Conservation (phyloP, 2,888 invertebrate species). For the Scaptomyza reducta region DNA sequence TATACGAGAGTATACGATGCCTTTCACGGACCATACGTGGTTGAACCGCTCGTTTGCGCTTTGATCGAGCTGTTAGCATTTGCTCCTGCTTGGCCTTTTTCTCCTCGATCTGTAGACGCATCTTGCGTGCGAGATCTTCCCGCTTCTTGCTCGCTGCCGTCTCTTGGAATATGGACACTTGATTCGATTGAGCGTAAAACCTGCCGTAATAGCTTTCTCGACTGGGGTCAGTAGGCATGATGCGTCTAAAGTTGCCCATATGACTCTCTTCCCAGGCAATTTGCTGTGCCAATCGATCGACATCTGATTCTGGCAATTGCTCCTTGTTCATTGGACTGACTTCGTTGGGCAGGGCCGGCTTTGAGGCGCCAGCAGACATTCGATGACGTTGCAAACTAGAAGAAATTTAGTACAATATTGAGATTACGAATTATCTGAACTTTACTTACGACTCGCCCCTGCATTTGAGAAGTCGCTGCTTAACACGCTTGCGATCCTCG, state of each 20-base stretch:
- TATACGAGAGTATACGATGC: slow-evolving; percentile 59
- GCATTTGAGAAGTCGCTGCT: slow-evolving; percentile 88
- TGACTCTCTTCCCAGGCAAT: slow-evolving; percentile 91
- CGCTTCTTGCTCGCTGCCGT: slow-evolving; percentile 91
- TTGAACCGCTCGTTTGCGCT: slow-evolving; percentile 72
- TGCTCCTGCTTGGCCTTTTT: slow-evolving; percentile 79
- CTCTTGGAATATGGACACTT: slow-evolving; percentile 87
- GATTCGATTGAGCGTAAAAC: slow-evolving; percentile 89
- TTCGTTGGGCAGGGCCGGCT: neutral
- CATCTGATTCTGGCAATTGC: slow-evolving; percentile 8
- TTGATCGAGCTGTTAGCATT: slow-evolving; percentile 44
- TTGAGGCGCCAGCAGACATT: slow-evolving; percentile 8
- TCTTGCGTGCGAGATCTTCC: slow-evolving; percentile 89
- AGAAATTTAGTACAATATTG: neutral
- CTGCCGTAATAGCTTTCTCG: slow-evolving; percentile 86
- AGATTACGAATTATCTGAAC: neutral
- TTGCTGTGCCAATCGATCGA: slow-evolving; percentile 86
- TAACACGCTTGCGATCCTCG: slow-evolving; percentile 90
- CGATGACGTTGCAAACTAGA: slow-evolving; percentile 25
- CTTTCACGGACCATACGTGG: slow-evolving; percentile 85
- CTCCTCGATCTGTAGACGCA: slow-evolving; percentile 87
- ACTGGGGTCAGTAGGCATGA: slow-evolving; percentile 87
- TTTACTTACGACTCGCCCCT: slow-evolving; percentile 70
- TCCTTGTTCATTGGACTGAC: neutral
- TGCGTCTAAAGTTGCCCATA: slow-evolving; percentile 88